phyloP scores from a whole-genome alignment of 2,797 vertebrate genomes.

The Rhabdomys pumilio region DNA sequence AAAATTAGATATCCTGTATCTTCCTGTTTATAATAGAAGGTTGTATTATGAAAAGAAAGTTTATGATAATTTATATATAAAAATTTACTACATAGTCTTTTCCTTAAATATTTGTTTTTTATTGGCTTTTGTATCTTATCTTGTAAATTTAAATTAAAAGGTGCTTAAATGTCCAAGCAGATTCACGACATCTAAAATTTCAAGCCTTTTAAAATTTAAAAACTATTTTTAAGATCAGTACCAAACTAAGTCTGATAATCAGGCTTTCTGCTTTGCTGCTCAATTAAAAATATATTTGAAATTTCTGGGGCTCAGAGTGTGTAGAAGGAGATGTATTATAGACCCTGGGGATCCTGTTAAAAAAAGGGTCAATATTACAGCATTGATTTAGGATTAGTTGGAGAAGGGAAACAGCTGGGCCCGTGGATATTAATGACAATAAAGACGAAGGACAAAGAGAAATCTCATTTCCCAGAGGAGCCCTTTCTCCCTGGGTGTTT shows the following conservation, averaged over 20 bases:
- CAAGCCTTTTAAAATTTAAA: not conserved
- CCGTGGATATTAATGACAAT: slow-evolving; percentile 52
- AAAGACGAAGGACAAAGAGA: not conserved
- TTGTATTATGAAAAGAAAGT: slow-evolving; percentile 1
- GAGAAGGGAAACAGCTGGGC: slow-evolving; percentile 75
- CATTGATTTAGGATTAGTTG: slow-evolving; percentile 75
- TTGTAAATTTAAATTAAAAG: slow-evolving; percentile 50
- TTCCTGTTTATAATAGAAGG: slow-evolving; percentile 28
- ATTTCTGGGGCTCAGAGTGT: not conserved
- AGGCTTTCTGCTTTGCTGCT: slow-evolving; percentile 42
- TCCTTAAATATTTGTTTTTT: not conserved
- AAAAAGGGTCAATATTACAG: not conserved
- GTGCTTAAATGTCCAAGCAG: not conserved
- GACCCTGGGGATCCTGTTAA: not conserved
- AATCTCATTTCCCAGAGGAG: slow-evolving; percentile 38
- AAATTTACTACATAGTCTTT: not conserved
- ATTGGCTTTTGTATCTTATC: not conserved
- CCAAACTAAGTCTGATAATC: slow-evolving; percentile 30
- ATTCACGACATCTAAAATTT: not conserved
- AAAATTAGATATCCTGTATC: not conserved
- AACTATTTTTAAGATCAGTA: slow-evolving; percentile 25
- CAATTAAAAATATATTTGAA: slow-evolving; percentile 60
- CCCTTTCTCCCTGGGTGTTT: slow-evolving; percentile 45
- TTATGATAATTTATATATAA: not conserved
- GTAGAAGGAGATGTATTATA: not conserved